These are phyloP conservation scores for Mus caroli DNA, from an alignment of 2,797 vertebrate species.

Conservation along the genomic window DNA sequence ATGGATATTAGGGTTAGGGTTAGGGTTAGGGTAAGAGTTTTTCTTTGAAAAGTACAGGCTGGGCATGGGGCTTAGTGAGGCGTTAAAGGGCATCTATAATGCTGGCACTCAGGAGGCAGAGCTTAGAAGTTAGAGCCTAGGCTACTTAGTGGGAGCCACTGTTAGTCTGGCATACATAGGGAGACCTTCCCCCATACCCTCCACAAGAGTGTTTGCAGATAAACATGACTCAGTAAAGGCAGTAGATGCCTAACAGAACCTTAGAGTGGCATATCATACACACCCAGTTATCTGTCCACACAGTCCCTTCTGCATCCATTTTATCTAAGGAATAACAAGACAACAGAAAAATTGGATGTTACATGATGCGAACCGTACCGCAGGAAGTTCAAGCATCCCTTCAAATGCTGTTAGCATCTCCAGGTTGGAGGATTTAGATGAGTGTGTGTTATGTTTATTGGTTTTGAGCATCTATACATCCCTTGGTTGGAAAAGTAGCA, in stretches of 20 bases:
- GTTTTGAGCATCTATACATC: not conserved
- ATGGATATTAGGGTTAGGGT: not conserved
- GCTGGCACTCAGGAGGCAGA: not conserved
- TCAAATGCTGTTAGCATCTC: not conserved
- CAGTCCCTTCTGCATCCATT: not conserved
- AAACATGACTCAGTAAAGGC: constrained; percentile 32
- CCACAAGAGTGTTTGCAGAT: not conserved
- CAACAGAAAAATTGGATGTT: not conserved
- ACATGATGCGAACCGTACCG: not conserved
- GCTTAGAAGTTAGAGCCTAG: not conserved
- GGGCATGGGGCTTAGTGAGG: not conserved
- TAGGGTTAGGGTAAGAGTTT: not conserved
- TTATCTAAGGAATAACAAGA: constrained; percentile 48
- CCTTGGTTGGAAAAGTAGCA: not conserved
- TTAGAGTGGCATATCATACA: not conserved
- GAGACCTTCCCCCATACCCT: not conserved
- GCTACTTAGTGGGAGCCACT: not conserved
- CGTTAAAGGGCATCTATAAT: not conserved
- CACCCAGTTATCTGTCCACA: not conserved
- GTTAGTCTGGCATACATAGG: not conserved
- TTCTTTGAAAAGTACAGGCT: not conserved
- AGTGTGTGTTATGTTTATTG: not conserved
- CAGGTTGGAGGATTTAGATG: not conserved
- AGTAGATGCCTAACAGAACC: not conserved
- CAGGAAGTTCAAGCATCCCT: constrained; percentile 23